Base-by-base conservation (phyloP, 1,140 invertebrate genomes). In the Scylla paramamosain region DNA sequence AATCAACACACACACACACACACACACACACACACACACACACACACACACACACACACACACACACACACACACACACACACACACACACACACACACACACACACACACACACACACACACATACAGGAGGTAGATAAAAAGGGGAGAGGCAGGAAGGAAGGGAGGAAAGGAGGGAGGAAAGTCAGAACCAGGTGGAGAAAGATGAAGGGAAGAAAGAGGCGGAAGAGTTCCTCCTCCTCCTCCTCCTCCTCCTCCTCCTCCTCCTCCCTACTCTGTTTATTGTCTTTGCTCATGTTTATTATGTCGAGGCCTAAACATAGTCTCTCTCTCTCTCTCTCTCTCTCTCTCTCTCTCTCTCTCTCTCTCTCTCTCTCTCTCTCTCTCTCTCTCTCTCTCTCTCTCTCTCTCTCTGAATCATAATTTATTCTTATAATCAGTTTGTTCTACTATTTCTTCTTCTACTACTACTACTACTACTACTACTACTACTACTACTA, bases 11-110 rank as follows among this genome's bases (percentile, higher is more conserved):
- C 39, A 39, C 39, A 39, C 39, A 39, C 39, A 39, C 39, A 77
- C n/a, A 77, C 67, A 77, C 67, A 77, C 67, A 77, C 67, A 77
- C 67, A 77, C 67, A 77, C 67, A 77, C 67, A n/a, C 67, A 77
- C 67, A 77, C 67, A 77, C 67, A 77, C 67, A n/a, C 67, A 7
- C 67, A n/a, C 67, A n/a, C 67, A 7, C 67, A n/a, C 52, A 77
- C 67, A n/a, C 67, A 77, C 67, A n/a, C 67, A n/a, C 67, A n/a
- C 67, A n/a, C 67, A n/a, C 67, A n/a, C 67, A 77, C n/a, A 77
- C 67, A 77, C 67, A 77, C 67, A 77, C 67, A 77, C 67, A 77
- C 67, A 77, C 67, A 77, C 67, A 77, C 67, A 77, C 67, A 77
- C 67, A 77, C 67, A 77, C 67, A 7, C 67, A n/a, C 67, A n/a